phyloP scores from a whole-genome alignment of 2,888 invertebrate species.

The Seladonia tumulorum region DNA sequence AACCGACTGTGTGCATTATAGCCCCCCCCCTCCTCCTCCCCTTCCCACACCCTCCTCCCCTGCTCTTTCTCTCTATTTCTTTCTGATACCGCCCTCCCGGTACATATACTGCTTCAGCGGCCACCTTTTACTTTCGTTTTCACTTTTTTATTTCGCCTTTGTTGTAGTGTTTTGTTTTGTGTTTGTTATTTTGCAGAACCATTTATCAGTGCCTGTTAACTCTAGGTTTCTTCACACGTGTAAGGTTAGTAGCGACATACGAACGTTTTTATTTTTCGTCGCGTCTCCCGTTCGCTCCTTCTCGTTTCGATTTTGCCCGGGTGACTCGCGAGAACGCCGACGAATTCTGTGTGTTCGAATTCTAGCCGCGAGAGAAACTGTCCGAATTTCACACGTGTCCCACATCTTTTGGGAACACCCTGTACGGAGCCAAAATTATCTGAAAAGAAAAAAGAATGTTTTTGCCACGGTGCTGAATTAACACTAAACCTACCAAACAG shows the following conservation, averaged over 20 bases:
- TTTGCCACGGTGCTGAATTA: background rate
- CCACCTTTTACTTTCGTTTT: conserved; percentile 64
- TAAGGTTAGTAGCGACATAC: conserved; percentile 87
- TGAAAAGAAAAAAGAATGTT: background rate
- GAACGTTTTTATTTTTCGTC: conserved; percentile 49
- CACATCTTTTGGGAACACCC: background rate
- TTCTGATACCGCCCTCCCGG: background rate
- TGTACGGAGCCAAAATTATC: no score
- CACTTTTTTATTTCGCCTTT: conserved; percentile 85
- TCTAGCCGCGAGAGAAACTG: background rate
- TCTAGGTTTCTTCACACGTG: conserved; percentile 93
- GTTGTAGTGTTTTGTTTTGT: conserved; percentile 86
- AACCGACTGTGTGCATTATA: background rate
- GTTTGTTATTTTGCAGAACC: conserved; percentile 91
- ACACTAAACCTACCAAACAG: no score
- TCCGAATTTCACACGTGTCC: background rate
- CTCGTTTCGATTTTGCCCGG: background rate
- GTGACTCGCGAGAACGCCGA: background rate
- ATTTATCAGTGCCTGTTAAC: conserved; percentile 94
- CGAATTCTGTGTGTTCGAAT: background rate
- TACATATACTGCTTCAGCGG: conserved; percentile 29
- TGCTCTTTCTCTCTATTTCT: no score
- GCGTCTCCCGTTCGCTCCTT: background rate
- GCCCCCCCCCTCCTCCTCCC: background rate
- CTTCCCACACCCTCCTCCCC: no score